Conservation (phyloP, 2,888 invertebrate species). For the Nemurella pictetii region DNA sequence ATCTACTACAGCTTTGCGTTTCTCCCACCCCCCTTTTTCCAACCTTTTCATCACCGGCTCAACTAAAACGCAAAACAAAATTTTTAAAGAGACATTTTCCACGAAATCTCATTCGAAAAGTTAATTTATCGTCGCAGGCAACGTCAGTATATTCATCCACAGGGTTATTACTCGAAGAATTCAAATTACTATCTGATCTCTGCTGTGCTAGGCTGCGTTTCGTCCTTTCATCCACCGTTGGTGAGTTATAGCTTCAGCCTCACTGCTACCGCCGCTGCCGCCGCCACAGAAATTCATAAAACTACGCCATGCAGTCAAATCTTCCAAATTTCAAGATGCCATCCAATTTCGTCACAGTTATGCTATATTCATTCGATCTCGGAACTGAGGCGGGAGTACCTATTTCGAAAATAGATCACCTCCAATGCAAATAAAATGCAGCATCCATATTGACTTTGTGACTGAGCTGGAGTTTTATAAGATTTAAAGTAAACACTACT, state of each 20-base stretch:
- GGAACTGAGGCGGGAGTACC: background rate
- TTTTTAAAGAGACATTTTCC: background rate
- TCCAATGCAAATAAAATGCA: background rate
- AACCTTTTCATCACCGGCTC: background rate
- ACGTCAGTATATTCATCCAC: constrained; percentile 4
- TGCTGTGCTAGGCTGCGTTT: background rate
- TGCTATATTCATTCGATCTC: background rate
- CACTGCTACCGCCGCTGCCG: background rate
- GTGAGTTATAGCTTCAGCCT: constrained; percentile 9
- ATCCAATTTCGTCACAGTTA: constrained; percentile 14
- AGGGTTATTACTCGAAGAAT: constrained; percentile 11
- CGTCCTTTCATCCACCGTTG: background rate
- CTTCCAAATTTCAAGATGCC: background rate
- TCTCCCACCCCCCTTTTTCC: background rate
- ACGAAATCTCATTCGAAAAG: constrained; percentile 10
- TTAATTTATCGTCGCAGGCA: constrained; percentile 3
- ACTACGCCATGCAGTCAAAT: background rate
- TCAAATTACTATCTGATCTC: constrained; percentile 13
- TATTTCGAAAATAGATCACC: background rate
- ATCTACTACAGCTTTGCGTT: background rate
- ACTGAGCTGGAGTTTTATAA: background rate
- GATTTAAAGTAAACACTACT: background rate
- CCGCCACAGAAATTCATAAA: background rate
- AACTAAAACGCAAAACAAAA: background rate
- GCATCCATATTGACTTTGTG: background rate